Base-by-base conservation (phyloP, 2,888 invertebrate genomes). In the Saturnia japonica region DNA sequence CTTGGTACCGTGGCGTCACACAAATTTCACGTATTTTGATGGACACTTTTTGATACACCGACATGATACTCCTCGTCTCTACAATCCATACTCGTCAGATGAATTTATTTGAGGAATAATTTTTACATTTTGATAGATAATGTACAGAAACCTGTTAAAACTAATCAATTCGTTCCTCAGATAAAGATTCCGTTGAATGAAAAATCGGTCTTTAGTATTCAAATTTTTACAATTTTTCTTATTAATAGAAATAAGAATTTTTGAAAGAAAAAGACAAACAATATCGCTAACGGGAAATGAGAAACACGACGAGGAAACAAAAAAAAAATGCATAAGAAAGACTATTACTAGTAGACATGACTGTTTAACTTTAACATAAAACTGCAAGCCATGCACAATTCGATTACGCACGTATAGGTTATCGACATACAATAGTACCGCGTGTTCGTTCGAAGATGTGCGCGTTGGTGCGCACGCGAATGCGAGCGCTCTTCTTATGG, bases 401-500 rank as follows among this genome's bases (percentile, higher is more conserved):
- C 71, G 68, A 69, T 71, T 70, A 71, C 71, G 34, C 66, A 72
- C 71, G 34, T 66, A 43, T 68, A 71, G 14, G 60, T 45, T 47
- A 62, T 57, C 43, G 73, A 82, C 82, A 73, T 83, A 83, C 83
- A 69, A 70, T 47, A 67, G 73, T 72, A 69, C 72, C 75, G 75
- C 71, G 51, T 64, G 40, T 40, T 40, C n/a, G 64, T 64, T 64
- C 64, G 64, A n/a, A 19, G 64, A 9, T n/a, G 76, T 0, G 74
- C 72, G 1, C 14, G n/a, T 34, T 34, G 28, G 14, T 70, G 72
- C 86, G 81, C 68, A 81, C 70, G 54, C 89, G 84, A 42, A 83
- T 79, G 66, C 85, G 84, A 43, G 76, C 82, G 72, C 77, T 74
- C 85, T 93, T 93, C 84, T 82, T 86, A 75, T 88, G 89, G 0